Percentiles rank a stretch among this genome's conserved stretches.
phyloP scores from a whole-genome alignment of 1,140 invertebrate genomes.

The Orius insidiosus region DNA sequence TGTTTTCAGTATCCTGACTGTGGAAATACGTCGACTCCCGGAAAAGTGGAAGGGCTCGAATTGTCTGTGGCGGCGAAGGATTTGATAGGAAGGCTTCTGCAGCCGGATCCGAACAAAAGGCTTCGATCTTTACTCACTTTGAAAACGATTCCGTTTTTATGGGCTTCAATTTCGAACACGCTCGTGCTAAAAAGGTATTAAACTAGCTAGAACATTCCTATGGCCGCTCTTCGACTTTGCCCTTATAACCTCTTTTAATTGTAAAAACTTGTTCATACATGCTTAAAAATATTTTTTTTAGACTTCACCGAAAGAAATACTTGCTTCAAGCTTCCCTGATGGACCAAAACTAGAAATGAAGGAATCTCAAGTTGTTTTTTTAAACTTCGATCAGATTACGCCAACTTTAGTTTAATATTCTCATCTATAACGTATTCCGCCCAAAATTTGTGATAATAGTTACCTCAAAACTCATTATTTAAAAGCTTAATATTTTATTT shows the following conservation, averaged over 20 bases:
- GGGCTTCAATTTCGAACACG: constrained; percentile 28
- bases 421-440: too few relatives aligned
- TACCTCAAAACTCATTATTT: too few relatives aligned
- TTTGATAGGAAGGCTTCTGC: constrained; percentile 28
- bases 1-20: constrained; percentile 2
- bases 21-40: constrained; percentile 17
- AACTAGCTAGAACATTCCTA: too few relatives aligned
- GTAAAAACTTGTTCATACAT: neutral
- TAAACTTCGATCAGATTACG: constrained; percentile 1
- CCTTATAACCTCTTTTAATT: neutral
- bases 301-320: neutral
- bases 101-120: constrained; percentile 26
- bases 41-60: constrained; percentile 14
- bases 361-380: constrained; percentile 7
- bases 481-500: too few relatives aligned
- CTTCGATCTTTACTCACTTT: constrained; percentile 28
- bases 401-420: constrained; percentile 9
- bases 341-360: neutral
- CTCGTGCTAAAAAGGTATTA: constrained; percentile 22
- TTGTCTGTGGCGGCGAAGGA: constrained; percentile 25
- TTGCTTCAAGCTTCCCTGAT: constrained; percentile 4
- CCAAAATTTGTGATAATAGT: too few relatives aligned
- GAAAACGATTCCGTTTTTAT: constrained; percentile 31
- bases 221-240: too few relatives aligned
- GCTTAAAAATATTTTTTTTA: neutral